Evolutionary conservation across 2,888 invertebrate genomes (phyloP).

Genomic region (Calephelis perditalis): DNA sequence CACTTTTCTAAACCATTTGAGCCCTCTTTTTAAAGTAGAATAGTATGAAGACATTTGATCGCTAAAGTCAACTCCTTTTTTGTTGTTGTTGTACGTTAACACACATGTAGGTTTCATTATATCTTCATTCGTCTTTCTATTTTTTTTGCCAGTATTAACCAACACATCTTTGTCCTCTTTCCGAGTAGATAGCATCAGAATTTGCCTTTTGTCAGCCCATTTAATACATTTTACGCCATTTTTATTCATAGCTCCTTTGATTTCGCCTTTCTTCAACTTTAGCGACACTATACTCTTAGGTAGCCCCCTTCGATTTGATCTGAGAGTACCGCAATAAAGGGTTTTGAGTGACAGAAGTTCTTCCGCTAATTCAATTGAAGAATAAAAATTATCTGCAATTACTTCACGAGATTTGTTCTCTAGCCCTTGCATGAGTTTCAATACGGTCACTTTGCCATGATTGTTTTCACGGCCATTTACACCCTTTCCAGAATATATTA

Average conservation of each 20-base stretch:
- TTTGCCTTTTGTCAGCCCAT: conserved; percentile 33
- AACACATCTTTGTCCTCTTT: conserved; percentile 21
- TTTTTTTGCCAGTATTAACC: conserved; percentile 20
- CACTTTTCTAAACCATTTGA: conserved; percentile 26
- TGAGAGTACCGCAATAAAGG: too few relatives aligned
- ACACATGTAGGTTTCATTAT: conserved; percentile 25
- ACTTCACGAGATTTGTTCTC: too few relatives aligned
- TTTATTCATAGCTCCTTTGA: conserved; percentile 33
- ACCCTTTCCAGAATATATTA: too few relatives aligned
- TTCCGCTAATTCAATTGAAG: too few relatives aligned
- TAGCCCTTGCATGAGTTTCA: too few relatives aligned
- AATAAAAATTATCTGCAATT: too few relatives aligned
- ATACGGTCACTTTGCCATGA: too few relatives aligned
- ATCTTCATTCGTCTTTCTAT: conserved; percentile 16
- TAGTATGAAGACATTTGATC: conserved; percentile 31
- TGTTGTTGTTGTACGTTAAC: conserved; percentile 25
- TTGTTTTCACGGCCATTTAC: too few relatives aligned
- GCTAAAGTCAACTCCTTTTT: conserved; percentile 28
- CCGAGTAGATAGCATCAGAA: conserved; percentile 24
- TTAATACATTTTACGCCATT: conserved; percentile 33
- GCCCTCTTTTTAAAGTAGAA: conserved; percentile 22
- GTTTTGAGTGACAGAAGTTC: too few relatives aligned
- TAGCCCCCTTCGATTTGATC: too few relatives aligned
- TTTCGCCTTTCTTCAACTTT: conserved; percentile 34
- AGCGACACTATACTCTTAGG: conserved; percentile 27